Evolutionary conservation across 2,888 invertebrate species (phyloP).

Genomic region (Lasius fuliginosus): DNA sequence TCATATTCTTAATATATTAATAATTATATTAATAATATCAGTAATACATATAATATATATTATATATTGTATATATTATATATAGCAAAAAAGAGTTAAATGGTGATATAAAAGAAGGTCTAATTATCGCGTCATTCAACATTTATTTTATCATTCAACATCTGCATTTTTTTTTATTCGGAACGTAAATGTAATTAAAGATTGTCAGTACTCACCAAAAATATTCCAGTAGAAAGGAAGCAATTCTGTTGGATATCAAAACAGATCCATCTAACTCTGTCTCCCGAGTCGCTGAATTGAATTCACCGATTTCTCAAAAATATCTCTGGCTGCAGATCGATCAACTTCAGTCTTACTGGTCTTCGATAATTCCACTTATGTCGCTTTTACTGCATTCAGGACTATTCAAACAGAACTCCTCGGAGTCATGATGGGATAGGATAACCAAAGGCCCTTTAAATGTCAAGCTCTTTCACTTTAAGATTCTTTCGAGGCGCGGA

Average conservation of each 20-base stretch:
- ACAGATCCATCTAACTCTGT: conserved; percentile 52
- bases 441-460: conserved; percentile 40
- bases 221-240: not conserved
- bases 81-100: not conserved
- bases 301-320: conserved; percentile 48
- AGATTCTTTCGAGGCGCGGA: conserved; percentile 12
- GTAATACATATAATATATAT: not conserved
- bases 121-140: not conserved
- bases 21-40: not conserved
- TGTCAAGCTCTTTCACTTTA: conserved; percentile 39
- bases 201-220: conserved; percentile 32
- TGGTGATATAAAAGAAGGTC: not conserved
- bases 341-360: conserved; percentile 50
- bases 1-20: not conserved
- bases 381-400: conserved; percentile 37
- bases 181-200: conserved; percentile 26
- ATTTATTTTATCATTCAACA: too few species aligned
- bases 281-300: conserved; percentile 29
- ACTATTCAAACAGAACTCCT: conserved; percentile 43
- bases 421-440: conserved; percentile 19
- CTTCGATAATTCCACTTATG: conserved; percentile 51
- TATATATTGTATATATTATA: not conserved
- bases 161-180: not conserved
- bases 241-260: conserved; percentile 46
- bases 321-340: conserved; percentile 31